These are phyloP conservation scores for Microcebus lehilahytsara DNA, from an alignment of 2,113 vertebrate genomes.

Conservation along the genomic window DNA sequence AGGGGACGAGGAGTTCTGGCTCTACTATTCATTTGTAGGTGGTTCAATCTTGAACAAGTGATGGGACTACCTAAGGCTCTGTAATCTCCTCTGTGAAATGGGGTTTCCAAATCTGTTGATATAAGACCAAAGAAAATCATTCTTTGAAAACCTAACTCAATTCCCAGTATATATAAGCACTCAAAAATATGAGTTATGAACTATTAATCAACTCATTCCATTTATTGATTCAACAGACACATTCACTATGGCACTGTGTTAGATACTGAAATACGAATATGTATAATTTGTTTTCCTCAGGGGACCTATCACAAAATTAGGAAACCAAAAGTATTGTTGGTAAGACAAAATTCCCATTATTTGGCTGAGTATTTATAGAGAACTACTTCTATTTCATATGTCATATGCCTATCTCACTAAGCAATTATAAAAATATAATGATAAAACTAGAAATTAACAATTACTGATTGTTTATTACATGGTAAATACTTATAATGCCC, in stretches of 20 bases:
- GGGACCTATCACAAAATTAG: background rate
- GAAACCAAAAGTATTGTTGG: background rate
- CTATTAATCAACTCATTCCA: background rate
- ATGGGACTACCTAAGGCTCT: background rate
- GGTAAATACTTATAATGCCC: background rate
- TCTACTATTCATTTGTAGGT: fast-evolving
- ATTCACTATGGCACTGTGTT: background rate
- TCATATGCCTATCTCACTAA: background rate
- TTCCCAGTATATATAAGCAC: background rate
- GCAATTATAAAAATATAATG: background rate
- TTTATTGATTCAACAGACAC: background rate
- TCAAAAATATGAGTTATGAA: background rate
- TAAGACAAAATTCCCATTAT: background rate
- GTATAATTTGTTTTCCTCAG: fast-evolving
- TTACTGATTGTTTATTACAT: background rate
- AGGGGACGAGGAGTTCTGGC: background rate
- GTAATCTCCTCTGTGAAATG: background rate
- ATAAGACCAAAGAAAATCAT: background rate
- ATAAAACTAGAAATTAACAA: background rate
- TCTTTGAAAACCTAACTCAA: background rate
- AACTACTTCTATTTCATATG: background rate
- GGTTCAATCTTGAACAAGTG: too few species aligned
- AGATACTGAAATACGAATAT: background rate
- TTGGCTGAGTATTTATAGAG: background rate
- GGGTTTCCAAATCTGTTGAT: background rate